Evolutionary conservation across 2,797 vertebrate species (phyloP), one percentile per base, ranked within the genome.

Genomic region (Myotis daubentonii): DNA sequence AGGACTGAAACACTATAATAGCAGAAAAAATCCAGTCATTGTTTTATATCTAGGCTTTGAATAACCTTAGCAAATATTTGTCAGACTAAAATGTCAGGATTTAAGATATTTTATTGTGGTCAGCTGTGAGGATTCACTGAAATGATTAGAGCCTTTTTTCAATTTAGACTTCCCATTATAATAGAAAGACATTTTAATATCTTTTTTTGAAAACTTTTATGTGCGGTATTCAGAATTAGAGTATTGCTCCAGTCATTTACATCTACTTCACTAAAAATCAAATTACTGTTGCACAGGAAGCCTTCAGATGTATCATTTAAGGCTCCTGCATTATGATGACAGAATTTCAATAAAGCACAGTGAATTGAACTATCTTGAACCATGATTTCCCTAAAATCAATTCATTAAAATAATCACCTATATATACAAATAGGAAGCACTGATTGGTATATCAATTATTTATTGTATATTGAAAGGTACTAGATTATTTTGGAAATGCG

Each of bases 51-150:
- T 53, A 57, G 51, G 11, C 28, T 87, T 60, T 92, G 41, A 55
- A 66, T 72, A 92, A 74, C 3, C n/a, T 83, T 84, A 93, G 75
- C n/a, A 95, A 89, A 87, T 60, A 49, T 70, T 87, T 95, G 25
- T 81, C n/a, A 75, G 20, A 78, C 16, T 8, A 82, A 95, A 74
- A 82, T 49, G 70, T 75, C 36, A 93, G 25, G 87, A 82, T 70
- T 85, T 41, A 87, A 70, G 33, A 57, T 93, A 53, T 33, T 87
- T 86, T 89, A 80, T 51, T 87, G 65, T 81, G n/a, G 19, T 86
- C 53, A 94, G 30, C 71, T 91, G 30, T 76, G 72, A 65, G 23
- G 47, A 70, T 79, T 94, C 11, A 0, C 41, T 71, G 36, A 87
- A 89, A 87, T 84, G 28, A 66, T 20, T 65, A 51, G 0, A 93